Evolutionary conservation across 1,140 invertebrate species (phyloP).

Genomic region (Octopus bimaculoides): DNA sequence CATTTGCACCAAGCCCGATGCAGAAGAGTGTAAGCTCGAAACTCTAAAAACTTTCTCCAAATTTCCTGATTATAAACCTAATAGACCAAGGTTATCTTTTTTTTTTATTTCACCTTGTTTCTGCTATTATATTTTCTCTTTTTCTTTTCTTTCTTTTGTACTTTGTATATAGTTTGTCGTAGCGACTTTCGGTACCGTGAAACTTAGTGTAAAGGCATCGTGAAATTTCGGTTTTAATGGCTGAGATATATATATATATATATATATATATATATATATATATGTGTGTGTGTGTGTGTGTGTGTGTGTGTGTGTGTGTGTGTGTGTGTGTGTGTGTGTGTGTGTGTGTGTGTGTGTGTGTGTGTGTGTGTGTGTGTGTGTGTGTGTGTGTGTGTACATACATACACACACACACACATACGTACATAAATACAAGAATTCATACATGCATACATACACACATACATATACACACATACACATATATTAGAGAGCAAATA

Average conservation of each 20-base stretch:
- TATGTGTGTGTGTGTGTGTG: not conserved
- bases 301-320: not conserved
- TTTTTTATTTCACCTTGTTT: too few relatives aligned
- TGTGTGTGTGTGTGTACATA: not conserved
- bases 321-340: not conserved
- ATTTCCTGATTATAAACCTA: too few relatives aligned
- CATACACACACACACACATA: not conserved
- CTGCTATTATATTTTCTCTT: too few relatives aligned
- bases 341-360: not conserved
- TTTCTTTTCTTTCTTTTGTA: too few relatives aligned
- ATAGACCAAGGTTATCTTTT: too few relatives aligned
- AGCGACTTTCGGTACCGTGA: too few relatives aligned
- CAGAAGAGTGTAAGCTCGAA: too few relatives aligned
- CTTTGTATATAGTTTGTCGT: too few relatives aligned
- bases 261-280: not conserved
- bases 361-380: not conserved
- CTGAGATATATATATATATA: not conserved
- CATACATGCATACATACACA: not conserved
- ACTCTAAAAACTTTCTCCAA: too few relatives aligned
- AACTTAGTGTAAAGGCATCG: too few relatives aligned
- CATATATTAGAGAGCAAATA: not conserved
- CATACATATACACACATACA: not conserved
- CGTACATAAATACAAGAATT: not conserved
- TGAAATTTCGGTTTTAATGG: too few relatives aligned
- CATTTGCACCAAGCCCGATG: too few relatives aligned